Base-by-base conservation (phyloP, 2,888 invertebrate species). In the Heliconius ismenius region DNA sequence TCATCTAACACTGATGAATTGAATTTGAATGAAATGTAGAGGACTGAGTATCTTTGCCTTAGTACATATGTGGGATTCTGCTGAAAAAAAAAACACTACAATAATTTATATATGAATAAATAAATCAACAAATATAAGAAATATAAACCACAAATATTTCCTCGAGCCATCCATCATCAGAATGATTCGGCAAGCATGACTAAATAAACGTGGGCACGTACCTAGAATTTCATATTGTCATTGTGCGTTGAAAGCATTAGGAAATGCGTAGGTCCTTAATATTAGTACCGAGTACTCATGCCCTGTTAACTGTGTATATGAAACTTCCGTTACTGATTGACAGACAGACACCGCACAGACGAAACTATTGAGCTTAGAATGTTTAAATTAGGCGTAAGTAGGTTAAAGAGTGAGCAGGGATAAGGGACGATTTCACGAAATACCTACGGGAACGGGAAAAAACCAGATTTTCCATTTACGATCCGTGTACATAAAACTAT, bases 171-270 rank as follows among this genome's bases (percentile, higher is more conserved):
- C 36, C 21, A 64, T 76, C 24, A 70, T 39, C 32, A 15, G 13
- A 24, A 62, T 63, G 64, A 72, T 76, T 64, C 24, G 70, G n/a
- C 26, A 26, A 63, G 21, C 43, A n/a, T 75, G 43, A 43, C 28
- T 69, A 58, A 73, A 24, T 72, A 73, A 72, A 73, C 73, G 77
- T 70, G 75, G 77, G 69, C 73, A 60, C 39, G n/a, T 78, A 78
- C 74, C 74, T 60, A 65, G 67, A 78, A 76, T 69, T 36, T 63
- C 26, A 36, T 62, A 32, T 65, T 65, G 74, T 76, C 76, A 74
- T 63, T 70, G 39, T n/a, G 32, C 70, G 72, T 43, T 65, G 28
- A 69, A 69, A 68, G 63, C 69, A 75, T 74, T 54, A 77, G 73
- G 62, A 43, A 73, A 73, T 73, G 62, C 73, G 73, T 73, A 73